These are phyloP conservation scores for Troides aeacus DNA, from an alignment of 2,888 invertebrate genomes.

Conservation along the genomic window DNA sequence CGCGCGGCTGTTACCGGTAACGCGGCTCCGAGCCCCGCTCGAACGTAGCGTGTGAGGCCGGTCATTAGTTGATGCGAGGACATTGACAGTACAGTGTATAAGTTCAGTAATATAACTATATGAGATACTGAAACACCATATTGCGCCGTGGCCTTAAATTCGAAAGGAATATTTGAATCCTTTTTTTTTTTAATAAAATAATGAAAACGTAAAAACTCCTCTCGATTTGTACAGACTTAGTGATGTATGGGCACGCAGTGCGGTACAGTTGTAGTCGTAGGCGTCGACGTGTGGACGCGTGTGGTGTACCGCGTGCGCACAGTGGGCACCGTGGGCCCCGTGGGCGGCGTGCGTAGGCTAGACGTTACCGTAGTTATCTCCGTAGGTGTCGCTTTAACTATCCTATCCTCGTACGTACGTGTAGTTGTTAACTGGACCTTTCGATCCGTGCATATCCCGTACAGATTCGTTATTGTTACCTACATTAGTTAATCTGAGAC, in stretches of 20 bases:
- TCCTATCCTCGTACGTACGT: conserved; percentile 56
- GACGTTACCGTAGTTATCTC: conserved; percentile 65
- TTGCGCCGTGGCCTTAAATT: conserved; percentile 80
- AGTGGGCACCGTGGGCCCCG: conserved; percentile 7
- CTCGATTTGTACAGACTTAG: conserved; percentile 63
- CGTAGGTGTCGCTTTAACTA: conserved; percentile 69
- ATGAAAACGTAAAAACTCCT: conserved; percentile 51
- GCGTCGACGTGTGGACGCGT: conserved; percentile 49
- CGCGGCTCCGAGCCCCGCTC: conserved; percentile 42
- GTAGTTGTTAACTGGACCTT: conserved; percentile 62
- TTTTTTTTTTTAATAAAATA: conserved; percentile 52
- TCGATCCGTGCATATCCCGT: conserved; percentile 76
- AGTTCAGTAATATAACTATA: conserved; percentile 66
- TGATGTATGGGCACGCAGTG: conserved; percentile 54
- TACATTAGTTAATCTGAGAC: conserved; percentile 79
- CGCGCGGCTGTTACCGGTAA: conserved; percentile 21
- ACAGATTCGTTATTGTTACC: conserved; percentile 76
- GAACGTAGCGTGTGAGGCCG: conserved; percentile 66
- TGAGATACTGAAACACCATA: conserved; percentile 79
- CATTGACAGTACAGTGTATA: conserved; percentile 58
- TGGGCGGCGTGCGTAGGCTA: conserved; percentile 63
- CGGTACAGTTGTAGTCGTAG: conserved; percentile 58
- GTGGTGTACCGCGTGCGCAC: neutral
- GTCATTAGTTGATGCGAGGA: conserved; percentile 52
- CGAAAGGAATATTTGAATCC: conserved; percentile 72